A percentile compares a stretch with the other conserved stretches of the same genome.
These are phyloP conservation scores for Chionodraco myersi DNA, from an alignment of 2,113 vertebrate species.

Conservation along the genomic window DNA sequence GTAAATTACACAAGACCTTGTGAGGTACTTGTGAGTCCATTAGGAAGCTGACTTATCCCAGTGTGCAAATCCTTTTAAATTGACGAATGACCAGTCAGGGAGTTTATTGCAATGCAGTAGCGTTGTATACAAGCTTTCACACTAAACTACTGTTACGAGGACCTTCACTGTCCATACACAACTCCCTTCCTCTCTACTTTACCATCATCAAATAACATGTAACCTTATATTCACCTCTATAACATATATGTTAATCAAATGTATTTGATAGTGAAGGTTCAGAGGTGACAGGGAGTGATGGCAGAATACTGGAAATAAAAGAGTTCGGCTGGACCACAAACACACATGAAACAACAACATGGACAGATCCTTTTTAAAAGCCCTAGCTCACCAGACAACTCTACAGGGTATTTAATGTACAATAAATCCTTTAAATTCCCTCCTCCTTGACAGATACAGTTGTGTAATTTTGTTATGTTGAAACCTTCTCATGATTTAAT, in stretches of 20 bases:
- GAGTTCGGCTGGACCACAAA: background rate
- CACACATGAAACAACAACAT: background rate
- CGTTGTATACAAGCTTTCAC: constrained; percentile 11
- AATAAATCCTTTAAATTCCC: background rate
- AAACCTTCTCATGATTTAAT: no score
- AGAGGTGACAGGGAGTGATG: background rate
- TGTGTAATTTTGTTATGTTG: background rate
- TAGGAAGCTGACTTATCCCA: constrained; percentile 22
- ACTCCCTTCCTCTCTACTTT: background rate
- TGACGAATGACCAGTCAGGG: constrained; percentile 42
- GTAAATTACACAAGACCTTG: constrained; percentile 29
- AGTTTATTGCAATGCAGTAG: constrained; percentile 26
- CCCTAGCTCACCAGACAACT: background rate
- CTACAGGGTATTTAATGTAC: background rate
- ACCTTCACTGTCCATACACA: background rate
- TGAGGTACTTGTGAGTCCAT: constrained; percentile 24
- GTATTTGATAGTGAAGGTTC: background rate
- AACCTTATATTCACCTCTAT: background rate
- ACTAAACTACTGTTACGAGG: background rate
- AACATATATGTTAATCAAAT: background rate
- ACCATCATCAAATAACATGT: background rate
- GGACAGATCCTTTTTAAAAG: no score
- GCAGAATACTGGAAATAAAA: background rate
- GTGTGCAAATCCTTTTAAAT: constrained; percentile 27
- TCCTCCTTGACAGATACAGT: background rate